Evolutionary conservation across 92 coral and sea anemone genomes (phyloP).

Genomic region (Nematostella vectensis): DNA sequence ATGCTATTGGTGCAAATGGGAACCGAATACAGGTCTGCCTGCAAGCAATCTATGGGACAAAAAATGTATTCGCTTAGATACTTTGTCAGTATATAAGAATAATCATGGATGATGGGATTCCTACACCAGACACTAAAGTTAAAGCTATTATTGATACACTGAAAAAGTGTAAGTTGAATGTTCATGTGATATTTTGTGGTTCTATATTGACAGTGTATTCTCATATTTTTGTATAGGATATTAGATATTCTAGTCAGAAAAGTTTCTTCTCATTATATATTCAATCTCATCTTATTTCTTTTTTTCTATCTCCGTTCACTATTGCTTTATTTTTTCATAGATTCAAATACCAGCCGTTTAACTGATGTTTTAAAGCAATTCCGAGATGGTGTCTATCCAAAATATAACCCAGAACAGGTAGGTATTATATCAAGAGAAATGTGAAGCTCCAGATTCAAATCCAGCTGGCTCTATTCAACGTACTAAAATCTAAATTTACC

Average conservation of each 20-base stretch:
- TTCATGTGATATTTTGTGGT: neutral
- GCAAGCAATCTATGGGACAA: neutral
- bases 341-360: constrained; percentile 92
- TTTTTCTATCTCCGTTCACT: no score
- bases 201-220: neutral
- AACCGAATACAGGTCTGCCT: neutral
- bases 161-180: constrained; percentile 21
- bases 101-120: constrained; percentile 9
- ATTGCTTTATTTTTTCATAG: constrained; percentile 30
- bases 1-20: constrained; percentile 1
- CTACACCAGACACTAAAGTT: constrained; percentile 22
- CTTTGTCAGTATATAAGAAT: neutral
- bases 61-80: neutral
- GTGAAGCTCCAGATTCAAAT: neutral
- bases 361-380: constrained; percentile 96
- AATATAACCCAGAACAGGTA: constrained; percentile 97
- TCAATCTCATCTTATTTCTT: neutral
- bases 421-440: neutral
- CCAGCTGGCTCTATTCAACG: no score
- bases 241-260: neutral
- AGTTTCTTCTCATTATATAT: neutral
- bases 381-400: constrained; percentile 94
- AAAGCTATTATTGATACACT: constrained; percentile 19
- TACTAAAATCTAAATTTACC: no score
- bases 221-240: neutral